Percentiles rank a stretch among this genome's conserved stretches.
These are phyloP conservation scores for Shargacucullia verbasci DNA, from an alignment of 2,888 invertebrate species.

Conservation along the genomic window DNA sequence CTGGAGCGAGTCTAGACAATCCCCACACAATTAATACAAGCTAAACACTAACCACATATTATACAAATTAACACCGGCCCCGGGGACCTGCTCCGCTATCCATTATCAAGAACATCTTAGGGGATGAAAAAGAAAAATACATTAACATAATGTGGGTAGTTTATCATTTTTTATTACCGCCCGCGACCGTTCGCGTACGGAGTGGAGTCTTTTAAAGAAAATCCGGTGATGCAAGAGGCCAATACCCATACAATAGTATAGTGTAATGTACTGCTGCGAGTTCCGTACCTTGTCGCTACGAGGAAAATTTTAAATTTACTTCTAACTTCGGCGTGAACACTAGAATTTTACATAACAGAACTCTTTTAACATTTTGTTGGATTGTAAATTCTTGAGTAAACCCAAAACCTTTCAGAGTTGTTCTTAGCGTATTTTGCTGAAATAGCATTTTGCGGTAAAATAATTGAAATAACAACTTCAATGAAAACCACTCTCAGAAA, in stretches of 20 bases:
- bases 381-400: constrained; percentile 7
- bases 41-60: constrained; percentile 41
- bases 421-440: constrained; percentile 8
- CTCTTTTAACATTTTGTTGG: constrained; percentile 17
- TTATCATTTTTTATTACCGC: constrained; percentile 54
- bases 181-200: constrained; percentile 30
- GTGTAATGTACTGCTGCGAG: constrained; percentile 7
- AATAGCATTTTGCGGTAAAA: constrained; percentile 34
- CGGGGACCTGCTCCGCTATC: constrained; percentile 8
- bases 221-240: constrained; percentile 26
- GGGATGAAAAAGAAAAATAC: constrained; percentile 51
- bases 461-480: constrained; percentile 37
- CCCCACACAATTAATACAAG: constrained; percentile 42
- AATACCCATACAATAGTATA: constrained; percentile 7
- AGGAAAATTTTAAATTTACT: constrained; percentile 26
- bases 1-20: constrained; percentile 35
- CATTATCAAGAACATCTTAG: constrained; percentile 46
- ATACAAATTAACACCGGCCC: constrained; percentile 36
- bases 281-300: constrained; percentile 14
- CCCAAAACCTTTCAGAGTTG: constrained; percentile 10
- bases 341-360: constrained; percentile 11
- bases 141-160: constrained; percentile 52
- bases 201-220: constrained; percentile 36
- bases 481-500: constrained; percentile 18
- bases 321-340: constrained; percentile 22